Evolutionary conservation across 2,113 vertebrate genomes (phyloP), one percentile per base, ranked within the genome.

Genomic region (Barnardius zonarius): DNA sequence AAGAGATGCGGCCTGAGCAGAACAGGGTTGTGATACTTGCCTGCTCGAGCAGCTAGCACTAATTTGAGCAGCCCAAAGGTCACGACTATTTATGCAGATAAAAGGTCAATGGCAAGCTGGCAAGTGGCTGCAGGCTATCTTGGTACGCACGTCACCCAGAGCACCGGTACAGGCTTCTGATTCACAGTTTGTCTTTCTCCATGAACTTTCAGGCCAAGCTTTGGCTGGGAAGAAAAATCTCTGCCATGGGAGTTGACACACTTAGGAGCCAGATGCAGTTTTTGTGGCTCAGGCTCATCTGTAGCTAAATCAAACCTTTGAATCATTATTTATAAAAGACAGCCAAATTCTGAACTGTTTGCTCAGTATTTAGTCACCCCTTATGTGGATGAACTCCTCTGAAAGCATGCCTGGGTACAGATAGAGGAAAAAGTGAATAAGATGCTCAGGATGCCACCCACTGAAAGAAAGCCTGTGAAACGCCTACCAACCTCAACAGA

Each of bases 51-150:
- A 86, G 94, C 93, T 90, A 59, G 61, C 95, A 92, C 92, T 95
- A 97, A 95, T 96, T 94, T 96, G 90, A 97, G 96, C 96, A 83
- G 95, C 95, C 92, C 96, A 97, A 97, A 97, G 95, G 96, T 97
- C 94, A 97, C 11, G 3, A 96, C 93, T 97, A 96, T 97, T 97
- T 97, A 93, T 94, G 96, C 95, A 94, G 96, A 96, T 94, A 94
- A 96, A 95, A 96, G 94, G 94, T 96, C 96, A 97, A 80, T 92
- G 86, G 95, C 95, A 52, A 95, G 83, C 64, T 93, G 92, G 95
- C 93, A 94, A 83, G 84, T 64, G 90, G 88, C 88, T 96, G 93
- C 72, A 63, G 92, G 88, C 95, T 96, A 96, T 96, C 96, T 95
- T 90, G 92, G 95, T 96, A 80, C 14, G 13, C 46, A 41, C 79